These are phyloP conservation scores for Lacerta viridis DNA, from an alignment of 2,797 vertebrate species.

Conservation along the genomic window DNA sequence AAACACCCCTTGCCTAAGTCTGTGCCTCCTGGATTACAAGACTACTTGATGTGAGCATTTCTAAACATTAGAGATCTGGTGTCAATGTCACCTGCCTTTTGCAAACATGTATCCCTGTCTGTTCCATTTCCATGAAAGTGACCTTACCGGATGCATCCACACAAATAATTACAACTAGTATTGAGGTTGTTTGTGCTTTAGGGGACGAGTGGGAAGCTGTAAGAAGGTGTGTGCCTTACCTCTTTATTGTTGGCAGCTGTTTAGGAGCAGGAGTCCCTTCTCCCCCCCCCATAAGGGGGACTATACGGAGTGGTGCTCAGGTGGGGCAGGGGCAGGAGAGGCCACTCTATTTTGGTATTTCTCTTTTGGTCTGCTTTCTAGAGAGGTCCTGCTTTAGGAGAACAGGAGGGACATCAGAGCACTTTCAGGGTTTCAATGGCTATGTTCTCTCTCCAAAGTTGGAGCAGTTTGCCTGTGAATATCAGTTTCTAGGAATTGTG, in stretches of 20 bases:
- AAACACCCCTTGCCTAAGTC: conserved; percentile 5
- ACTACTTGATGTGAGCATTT: not conserved
- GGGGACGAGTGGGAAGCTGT: not conserved
- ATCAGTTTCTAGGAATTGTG: no score
- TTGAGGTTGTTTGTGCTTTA: no score
- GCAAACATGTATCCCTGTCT: not conserved
- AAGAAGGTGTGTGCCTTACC: not conserved
- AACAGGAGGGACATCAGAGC: not conserved
- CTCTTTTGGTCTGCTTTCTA: not conserved
- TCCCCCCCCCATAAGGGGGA: not conserved
- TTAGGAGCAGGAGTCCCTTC: not conserved
- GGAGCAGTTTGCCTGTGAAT: no score
- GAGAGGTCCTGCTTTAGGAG: not conserved
- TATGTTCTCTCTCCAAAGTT: no score
- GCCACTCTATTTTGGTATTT: not conserved
- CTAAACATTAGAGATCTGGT: not conserved
- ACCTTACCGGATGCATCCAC: not conserved
- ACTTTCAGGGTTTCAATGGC: not conserved
- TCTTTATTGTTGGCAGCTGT: not conserved
- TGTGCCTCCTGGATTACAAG: not conserved
- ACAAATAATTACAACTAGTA: not conserved
- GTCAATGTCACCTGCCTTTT: not conserved
- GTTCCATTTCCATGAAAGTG: not conserved
- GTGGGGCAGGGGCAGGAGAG: no score
- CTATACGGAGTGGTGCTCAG: no score